phyloP scores from a whole-genome alignment of 2,888 invertebrate genomes.

The Esperia sulphurella region DNA sequence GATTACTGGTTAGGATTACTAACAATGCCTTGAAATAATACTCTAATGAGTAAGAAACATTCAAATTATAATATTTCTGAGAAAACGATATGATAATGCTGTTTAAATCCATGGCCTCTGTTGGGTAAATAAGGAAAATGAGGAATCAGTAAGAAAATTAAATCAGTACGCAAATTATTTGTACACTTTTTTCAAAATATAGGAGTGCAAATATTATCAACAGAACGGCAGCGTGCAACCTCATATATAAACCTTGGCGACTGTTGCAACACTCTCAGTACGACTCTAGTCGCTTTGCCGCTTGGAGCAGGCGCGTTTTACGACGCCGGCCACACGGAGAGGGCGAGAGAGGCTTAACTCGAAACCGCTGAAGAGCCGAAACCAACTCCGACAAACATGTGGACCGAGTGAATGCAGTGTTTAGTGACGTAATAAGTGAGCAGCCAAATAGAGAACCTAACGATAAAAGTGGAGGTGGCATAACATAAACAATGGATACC shows the following conservation, averaged over 20 bases:
- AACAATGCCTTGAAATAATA: not conserved
- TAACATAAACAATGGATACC: constrained; percentile 64
- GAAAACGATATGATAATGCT: not conserved
- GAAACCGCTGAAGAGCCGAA: constrained; percentile 42
- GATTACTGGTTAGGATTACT: not conserved
- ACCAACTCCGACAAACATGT: constrained; percentile 57
- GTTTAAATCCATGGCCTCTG: not conserved
- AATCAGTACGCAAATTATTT: not conserved
- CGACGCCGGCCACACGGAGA: constrained; percentile 74
- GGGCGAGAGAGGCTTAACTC: constrained; percentile 73
- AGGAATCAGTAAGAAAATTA: not conserved
- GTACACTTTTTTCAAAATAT: constrained; percentile 7
- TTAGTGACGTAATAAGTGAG: constrained; percentile 71
- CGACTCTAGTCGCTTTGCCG: constrained; percentile 81
- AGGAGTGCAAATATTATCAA: constrained; percentile 33
- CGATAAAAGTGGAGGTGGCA: constrained; percentile 44
- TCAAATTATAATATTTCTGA: not conserved
- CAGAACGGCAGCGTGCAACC: constrained; percentile 53
- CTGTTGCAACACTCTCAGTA: constrained; percentile 77
- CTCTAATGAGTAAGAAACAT: not conserved
- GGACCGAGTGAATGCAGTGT: constrained; percentile 74
- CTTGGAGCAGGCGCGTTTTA: constrained; percentile 69
- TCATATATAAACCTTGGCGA: constrained; percentile 75
- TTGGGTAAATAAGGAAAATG: not conserved
- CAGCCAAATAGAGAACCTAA: constrained; percentile 36